A percentile compares a stretch with the other conserved stretches of the same genome.
These are phyloP conservation scores for Salvator merianae DNA, from an alignment of 2,113 vertebrate species.

Conservation along the genomic window DNA sequence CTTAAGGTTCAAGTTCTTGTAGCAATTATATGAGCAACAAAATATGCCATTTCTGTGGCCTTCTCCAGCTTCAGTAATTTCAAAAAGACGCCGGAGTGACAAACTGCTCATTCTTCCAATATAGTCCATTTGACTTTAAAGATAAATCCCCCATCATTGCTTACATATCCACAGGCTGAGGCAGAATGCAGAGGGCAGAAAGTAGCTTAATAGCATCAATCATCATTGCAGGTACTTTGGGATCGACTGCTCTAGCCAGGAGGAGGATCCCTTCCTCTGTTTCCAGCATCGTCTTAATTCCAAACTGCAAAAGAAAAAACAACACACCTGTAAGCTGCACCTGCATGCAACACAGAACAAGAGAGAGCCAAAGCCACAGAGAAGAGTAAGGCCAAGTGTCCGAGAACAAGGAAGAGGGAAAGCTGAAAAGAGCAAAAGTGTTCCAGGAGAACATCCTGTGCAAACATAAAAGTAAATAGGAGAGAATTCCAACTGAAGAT, in stretches of 20 bases:
- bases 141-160: constrained; percentile 38
- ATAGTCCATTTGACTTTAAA: constrained; percentile 2
- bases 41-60: background rate
- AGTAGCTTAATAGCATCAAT: constrained; percentile 87
- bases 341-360: background rate
- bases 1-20: background rate
- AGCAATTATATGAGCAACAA: background rate
- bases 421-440: background rate
- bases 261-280: constrained; percentile 85
- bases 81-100: background rate
- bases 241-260: constrained; percentile 86
- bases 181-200: constrained; percentile 89
- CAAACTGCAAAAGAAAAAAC: constrained; percentile 72
- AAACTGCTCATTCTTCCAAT: background rate
- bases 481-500: background rate
- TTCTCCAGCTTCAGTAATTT: background rate
- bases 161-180: constrained; percentile 86
- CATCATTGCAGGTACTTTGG: constrained; percentile 86
- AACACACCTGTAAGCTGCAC: background rate
- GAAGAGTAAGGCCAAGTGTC: background rate
- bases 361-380: background rate
- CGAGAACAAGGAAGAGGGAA: too few species aligned
- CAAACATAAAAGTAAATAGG: background rate
- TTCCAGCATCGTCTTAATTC: constrained; percentile 87
- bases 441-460: background rate